Evolutionary conservation across 1,140 invertebrate genomes (phyloP).

Genomic region (Drosophila tani): DNA sequence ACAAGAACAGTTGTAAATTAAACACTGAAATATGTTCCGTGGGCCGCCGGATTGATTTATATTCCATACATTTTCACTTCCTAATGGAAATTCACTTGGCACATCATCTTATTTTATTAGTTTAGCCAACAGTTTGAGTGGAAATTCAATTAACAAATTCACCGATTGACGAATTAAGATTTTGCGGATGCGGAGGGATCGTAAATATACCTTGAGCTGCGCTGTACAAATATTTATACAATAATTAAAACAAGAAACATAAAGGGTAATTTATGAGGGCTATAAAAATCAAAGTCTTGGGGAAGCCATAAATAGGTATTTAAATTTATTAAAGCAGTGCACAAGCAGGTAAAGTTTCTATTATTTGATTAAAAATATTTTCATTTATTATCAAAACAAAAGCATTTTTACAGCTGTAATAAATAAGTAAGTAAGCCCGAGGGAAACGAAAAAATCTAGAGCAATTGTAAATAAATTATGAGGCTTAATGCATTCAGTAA

Average conservation of each 20-base stretch:
- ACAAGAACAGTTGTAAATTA: conserved; percentile 33
- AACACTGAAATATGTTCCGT: conserved; percentile 16
- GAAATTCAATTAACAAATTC: conserved; percentile 37
- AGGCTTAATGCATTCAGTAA: background rate
- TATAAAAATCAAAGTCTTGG: background rate
- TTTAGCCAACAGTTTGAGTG: conserved; percentile 3
- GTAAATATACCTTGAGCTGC: background rate
- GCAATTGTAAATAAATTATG: background rate
- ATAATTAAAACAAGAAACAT: background rate
- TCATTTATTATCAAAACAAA: background rate
- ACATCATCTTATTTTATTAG: conserved; percentile 36
- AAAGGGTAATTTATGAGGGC: conserved; percentile 3
- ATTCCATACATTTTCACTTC: background rate
- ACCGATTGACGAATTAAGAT: conserved; percentile 15
- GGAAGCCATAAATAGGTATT: background rate
- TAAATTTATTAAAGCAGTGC: background rate
- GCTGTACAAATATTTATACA: conserved; percentile 20
- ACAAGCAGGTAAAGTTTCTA: background rate
- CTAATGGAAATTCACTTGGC: conserved; percentile 47
- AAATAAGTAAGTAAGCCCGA: too few species aligned
- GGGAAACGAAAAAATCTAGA: background rate
- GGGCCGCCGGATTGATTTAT: conserved; percentile 24
- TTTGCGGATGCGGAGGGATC: background rate
- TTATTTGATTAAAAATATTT: background rate
- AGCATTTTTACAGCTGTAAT: background rate